A percentile compares a stretch with the other conserved stretches of the same genome.
These are phyloP conservation scores for Dione juno DNA, from an alignment of 2,888 invertebrate species.

Conservation along the genomic window DNA sequence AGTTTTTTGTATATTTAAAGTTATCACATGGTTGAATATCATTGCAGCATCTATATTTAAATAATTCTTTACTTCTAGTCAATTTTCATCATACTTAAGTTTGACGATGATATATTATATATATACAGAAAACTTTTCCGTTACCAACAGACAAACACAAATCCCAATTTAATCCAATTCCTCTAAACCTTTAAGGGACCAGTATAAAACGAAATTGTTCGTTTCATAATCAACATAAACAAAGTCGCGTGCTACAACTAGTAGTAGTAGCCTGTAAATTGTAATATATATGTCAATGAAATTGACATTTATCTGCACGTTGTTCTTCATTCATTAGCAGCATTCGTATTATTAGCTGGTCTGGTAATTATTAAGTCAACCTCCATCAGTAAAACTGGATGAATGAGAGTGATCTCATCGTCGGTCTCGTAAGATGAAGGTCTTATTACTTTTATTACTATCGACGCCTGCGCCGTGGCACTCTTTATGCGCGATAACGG, in stretches of 20 bases:
- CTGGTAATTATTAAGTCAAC: conserved; percentile 20
- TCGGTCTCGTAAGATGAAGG: conserved; percentile 26
- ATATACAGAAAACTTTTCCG: neutral
- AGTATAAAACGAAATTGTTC: no score
- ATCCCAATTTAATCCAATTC: no score
- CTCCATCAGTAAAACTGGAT: conserved; percentile 18
- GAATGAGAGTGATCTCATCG: conserved; percentile 33
- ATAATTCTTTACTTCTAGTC: no score
- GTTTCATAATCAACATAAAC: no score
- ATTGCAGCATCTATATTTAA: no score
- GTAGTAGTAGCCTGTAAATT: no score
- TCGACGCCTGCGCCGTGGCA: neutral
- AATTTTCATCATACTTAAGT: no score
- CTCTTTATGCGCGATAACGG: neutral
- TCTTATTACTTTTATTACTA: conserved; percentile 34
- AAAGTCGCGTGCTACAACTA: neutral
- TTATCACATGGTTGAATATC: no score
- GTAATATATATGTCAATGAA: no score
- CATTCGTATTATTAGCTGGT: neutral
- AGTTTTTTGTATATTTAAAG: no score
- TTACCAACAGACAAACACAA: neutral
- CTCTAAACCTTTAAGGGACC: no score
- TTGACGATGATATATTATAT: no score
- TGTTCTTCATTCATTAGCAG: conserved; percentile 1
- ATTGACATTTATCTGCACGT: neutral